Base-by-base conservation (phyloP, 2,888 invertebrate genomes). In the Trisateles emortualis region DNA sequence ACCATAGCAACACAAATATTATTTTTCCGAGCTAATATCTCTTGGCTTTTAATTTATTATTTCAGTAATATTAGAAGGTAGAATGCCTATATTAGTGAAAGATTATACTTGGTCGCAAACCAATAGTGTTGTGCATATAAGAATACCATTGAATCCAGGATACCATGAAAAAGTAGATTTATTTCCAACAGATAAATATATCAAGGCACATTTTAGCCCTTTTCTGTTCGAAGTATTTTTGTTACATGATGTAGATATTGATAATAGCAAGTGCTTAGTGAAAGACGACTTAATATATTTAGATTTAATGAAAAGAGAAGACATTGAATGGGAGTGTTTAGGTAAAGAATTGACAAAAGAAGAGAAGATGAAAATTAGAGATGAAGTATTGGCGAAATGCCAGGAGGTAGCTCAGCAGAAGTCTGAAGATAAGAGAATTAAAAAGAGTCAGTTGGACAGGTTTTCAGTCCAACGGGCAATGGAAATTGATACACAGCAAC, bases 81-180 rank as follows among this genome's bases (percentile, higher is more conserved):
- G 66, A 58, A 96, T 96, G 96, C 95, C 96, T n/a, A 94, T 96
- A 64, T 68, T 96, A 65, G 92, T 97, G 0, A 96, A 95, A 88
- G 95, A 97, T 88, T 96, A 93, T 75, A 94, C 93, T 30, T 97
- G 97, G 97, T 94, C 94, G 32, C 96, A 97, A 90, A 95, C 95
- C 0, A 86, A 91, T 10, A 90, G 90, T 32, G 86, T 84, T 30
- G 74, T 97, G 6, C 93, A 94, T 55, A 93, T 97, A 49, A 93
- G 93, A 63, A 94, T 97, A 22, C 95, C 96, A 3, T 77, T 96
- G 43, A 95, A 93, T 73, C 94, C 95, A 4, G 92, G 94, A 0
- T 93, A 91, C 66, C 89, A 93, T 22, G 94, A 94, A 50, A 95
- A 95, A 79, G 94, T 95, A 0, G 95, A 96, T 79, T 81, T 97